phyloP scores from a whole-genome alignment of 2,113 vertebrate genomes.

The Pteruthius melanotis region DNA sequence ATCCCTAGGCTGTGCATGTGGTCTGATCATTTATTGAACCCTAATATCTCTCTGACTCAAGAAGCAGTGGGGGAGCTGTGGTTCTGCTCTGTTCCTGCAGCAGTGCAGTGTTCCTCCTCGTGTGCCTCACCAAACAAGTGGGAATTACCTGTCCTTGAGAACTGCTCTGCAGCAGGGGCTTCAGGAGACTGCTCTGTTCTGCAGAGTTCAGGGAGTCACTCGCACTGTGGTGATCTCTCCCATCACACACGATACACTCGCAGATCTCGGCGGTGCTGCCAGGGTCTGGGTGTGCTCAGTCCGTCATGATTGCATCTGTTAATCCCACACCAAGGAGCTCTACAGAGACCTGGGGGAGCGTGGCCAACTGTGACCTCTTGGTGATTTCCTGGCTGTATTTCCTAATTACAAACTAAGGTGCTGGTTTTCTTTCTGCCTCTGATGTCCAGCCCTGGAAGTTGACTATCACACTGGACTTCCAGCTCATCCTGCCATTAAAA shows the following conservation, averaged over 20 bases:
- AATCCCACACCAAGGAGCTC: not conserved
- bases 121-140: not conserved
- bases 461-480: not conserved
- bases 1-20: not conserved
- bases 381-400: not conserved
- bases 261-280: not conserved
- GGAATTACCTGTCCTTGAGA: not conserved
- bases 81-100: not conserved
- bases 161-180: not conserved
- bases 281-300: not conserved
- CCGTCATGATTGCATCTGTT: not conserved
- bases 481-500: not conserved
- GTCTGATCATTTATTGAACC: not conserved
- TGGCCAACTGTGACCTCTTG: not conserved
- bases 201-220: not conserved
- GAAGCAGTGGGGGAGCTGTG: not conserved
- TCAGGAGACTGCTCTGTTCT: not conserved
- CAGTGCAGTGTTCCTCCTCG: not conserved
- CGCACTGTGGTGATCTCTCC: not conserved
- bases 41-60: not conserved
- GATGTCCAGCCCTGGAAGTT: not conserved
- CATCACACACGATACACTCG: not conserved
- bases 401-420: not conserved
- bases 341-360: not conserved
- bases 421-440: not conserved